Evolutionary conservation across 2,888 invertebrate genomes (phyloP), one percentile per base, ranked within the genome.

Genomic region (Spatulosminthurus flaviceps): DNA sequence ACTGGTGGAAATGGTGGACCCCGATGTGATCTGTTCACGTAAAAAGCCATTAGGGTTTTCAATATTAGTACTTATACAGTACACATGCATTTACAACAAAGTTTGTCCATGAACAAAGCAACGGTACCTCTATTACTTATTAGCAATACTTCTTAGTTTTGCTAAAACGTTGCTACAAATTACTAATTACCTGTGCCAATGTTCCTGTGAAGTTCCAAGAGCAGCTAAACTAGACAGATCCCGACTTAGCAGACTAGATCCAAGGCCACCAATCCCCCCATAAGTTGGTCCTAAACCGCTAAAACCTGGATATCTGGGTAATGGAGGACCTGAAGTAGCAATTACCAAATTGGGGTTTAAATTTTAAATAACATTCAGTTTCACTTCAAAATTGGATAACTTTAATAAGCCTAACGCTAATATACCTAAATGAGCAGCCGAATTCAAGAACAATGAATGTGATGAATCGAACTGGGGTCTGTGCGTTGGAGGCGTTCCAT

Each of bases 211-310:
- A 64, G 83, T 78, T 66, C 80, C 80, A 41, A 83, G 78, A 42
- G 80, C 80, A 22, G 81, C 82, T 51, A 85, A 77, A 72, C 81
- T 80, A 29, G 83, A 79, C 28, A 85, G 80, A 77, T 84, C 85
- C 79, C 84, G 79, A 76, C 83, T 78, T 61, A 85, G 72, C 21
- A 85, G 79, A 82, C 83, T 82, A 80, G 83, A 82, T 21, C 74
- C 34, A 81, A 85, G 82, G 80, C 84, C 82, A 80, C 84, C 82
- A 64, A 85, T 80, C 43, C 85, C 85, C 75, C 82, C 82, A 77
- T 83, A 85, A 11, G 81, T 79, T 81, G 84, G 83, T 81, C 85
- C 84, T 81, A 85, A 80, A 29, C 79, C 80, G 28, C 78, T 79
- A 80, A 82, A 83, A 29, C 82, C 82, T 21, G 84, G 82, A 82